Evolutionary conservation across 1,140 invertebrate genomes (phyloP), one percentile per base, ranked within the genome.

Genomic region (Periplaneta americana): DNA sequence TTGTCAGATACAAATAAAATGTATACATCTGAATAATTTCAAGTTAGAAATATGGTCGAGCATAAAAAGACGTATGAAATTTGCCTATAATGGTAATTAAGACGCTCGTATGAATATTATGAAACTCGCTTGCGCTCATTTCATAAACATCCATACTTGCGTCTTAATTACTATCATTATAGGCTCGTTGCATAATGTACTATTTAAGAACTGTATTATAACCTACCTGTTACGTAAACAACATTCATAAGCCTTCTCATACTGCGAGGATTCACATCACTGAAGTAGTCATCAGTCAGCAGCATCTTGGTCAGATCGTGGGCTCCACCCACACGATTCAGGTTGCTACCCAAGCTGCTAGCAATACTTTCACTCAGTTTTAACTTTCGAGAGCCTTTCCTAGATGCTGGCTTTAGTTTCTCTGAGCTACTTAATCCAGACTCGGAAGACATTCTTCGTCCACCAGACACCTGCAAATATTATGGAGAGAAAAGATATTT

Each of bases 201-300:
- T n/a, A n/a, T n/a, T n/a, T n/a, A n/a, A n/a, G n/a, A n/a, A n/a
- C n/a, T n/a, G n/a, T n/a, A n/a, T n/a, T n/a, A n/a, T n/a, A n/a
- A n/a, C n/a, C 4, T 87, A 96, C 96, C 96, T 82, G 97, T 98
- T 31, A 99, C 94, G 85, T 98, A 98, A 74, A 99, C 94, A 83
- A 99, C 98, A 88, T 99, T 99, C 95, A 99, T 98, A 13, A 99
- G 91, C 79, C 98, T 91, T 80, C 97, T 91, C 97, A 99, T 98
- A 85, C 96, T 98, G 66, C 97, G 90, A 0, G 98, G 98, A 91
- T 99, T 99, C 35, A 99, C 97, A 88, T 99, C 98, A 85, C 96
- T 97, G 85, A 98, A 98, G 89, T 98, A 98, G 88, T 98, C 97
- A 87, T 98, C 97, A 2, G 96, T 97, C 0, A 98, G 90, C 74